A percentile compares a stretch with the other conserved stretches of the same genome.
Conservation (phyloP, 2,113 vertebrate species). For the Saccopteryx bilineata region DNA sequence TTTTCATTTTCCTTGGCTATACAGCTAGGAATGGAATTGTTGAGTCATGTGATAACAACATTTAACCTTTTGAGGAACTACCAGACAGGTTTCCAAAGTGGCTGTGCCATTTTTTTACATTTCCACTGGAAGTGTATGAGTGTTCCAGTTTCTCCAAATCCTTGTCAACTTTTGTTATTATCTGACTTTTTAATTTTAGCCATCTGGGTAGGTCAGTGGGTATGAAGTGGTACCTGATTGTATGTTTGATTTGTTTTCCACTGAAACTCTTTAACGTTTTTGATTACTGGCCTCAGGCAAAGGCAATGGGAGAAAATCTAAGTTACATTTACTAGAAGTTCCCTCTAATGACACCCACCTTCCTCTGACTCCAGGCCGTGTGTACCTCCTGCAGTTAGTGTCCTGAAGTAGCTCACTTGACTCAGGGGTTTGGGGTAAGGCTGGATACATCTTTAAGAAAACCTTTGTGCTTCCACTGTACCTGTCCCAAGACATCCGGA, state of each 20-base stretch:
- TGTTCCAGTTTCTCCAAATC: conserved; percentile 15
- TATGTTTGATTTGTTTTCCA: conserved; percentile 55
- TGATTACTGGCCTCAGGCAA: conserved; percentile 37
- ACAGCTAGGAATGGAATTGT: background rate
- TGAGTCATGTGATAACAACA: background rate
- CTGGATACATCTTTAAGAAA: conserved; percentile 54
- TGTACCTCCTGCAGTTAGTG: background rate
- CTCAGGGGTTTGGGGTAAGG: background rate
- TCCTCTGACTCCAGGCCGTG: background rate
- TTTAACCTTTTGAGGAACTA: conserved; percentile 53
- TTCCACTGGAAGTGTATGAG: background rate
- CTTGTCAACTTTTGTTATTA: background rate
- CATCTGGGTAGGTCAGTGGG: background rate
- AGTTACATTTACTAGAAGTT: conserved; percentile 45
- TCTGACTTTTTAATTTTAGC: conserved; percentile 23
- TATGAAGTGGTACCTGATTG: conserved; percentile 51
- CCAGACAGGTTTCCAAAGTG: conserved; percentile 45
- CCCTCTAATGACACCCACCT: background rate
- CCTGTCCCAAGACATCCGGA: background rate
- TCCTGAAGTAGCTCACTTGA: background rate
- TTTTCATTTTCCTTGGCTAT: conserved; percentile 63
- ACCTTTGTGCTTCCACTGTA: conserved; percentile 22
- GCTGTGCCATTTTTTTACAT: conserved; percentile 31
- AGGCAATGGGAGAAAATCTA: conserved; percentile 38
- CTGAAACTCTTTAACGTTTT: conserved; percentile 26